Evolutionary conservation across 2,888 invertebrate genomes (phyloP).

Genomic region (Chrysolina americana): DNA sequence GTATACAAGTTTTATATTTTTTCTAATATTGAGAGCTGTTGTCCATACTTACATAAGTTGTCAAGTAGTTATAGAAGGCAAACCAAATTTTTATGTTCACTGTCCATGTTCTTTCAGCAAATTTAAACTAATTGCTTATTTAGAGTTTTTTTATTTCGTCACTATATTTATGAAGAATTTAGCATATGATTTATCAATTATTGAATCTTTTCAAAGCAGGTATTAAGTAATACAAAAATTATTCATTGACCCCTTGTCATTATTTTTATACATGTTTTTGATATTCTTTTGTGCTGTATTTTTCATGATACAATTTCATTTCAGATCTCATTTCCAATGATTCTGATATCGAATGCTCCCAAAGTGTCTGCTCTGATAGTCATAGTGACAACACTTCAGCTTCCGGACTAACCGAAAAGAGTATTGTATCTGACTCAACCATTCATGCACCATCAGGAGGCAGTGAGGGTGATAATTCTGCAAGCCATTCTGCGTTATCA

Average conservation of each 20-base stretch:
- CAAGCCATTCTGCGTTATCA: conserved; percentile 48
- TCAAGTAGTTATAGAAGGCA: too few species aligned
- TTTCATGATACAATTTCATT: conserved; percentile 32
- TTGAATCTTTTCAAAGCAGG: too few species aligned
- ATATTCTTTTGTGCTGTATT: not conserved
- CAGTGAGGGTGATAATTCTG: conserved; percentile 55
- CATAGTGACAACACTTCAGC: conserved; percentile 68
- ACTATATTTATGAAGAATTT: too few species aligned
- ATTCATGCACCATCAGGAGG: conserved; percentile 61
- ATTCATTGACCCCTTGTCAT: not conserved
- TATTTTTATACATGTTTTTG: not conserved
- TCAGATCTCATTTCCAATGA: conserved; percentile 61
- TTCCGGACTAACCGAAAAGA: conserved; percentile 66
- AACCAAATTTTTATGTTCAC: too few species aligned
- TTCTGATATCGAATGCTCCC: conserved; percentile 67
- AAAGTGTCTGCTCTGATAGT: conserved; percentile 68
- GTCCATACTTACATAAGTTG: too few species aligned
- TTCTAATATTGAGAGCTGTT: too few species aligned
- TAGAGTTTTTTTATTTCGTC: too few species aligned
- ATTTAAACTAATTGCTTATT: too few species aligned
- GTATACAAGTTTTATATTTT: too few species aligned
- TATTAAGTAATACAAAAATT: too few species aligned
- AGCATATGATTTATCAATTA: too few species aligned
- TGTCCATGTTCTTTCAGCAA: too few species aligned
- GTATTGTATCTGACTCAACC: conserved; percentile 63